Evolutionary conservation across 2,888 invertebrate species (phyloP), one percentile per base, ranked within the genome.

Genomic region (Drosophila colorata): DNA sequence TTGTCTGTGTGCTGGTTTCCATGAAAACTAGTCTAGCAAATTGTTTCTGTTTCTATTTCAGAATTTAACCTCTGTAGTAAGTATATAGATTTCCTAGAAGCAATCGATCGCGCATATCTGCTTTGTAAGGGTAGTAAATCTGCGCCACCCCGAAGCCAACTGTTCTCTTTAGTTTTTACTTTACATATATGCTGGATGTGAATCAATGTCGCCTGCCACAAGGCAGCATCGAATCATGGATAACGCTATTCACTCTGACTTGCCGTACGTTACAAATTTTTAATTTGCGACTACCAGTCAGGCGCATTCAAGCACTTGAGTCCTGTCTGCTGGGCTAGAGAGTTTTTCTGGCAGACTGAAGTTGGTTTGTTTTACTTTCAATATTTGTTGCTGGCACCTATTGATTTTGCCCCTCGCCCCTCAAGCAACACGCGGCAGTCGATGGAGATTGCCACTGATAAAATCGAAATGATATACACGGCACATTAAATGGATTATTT

Each of bases 401-500:
- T 74, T 63, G 74, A 69, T 77, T 73, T 57, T 53, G 49, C 13
- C 31, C 11, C 44, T 44, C 35, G 23, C 46, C 25, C 49, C 25
- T 16, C 1, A n/a, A 20, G 52, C 31, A 56, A 14, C 9, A 25
- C 31, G 43, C 37, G n/a, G 18, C 35, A 53, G 59, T 52, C 51
- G 13, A 16, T 37, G 31, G 16, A 43, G 87, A 87, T 83, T 74
- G 81, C 47, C 64, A 57, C 48, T 79, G 85, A 84, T 87, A 83
- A 79, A 74, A 78, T 81, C 75, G 77, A 70, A 78, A 81, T 87
- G 74, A 87, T 83, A 71, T 84, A 84, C 87, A 84, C 78, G 87
- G 78, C 81, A 87, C 85, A 84, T 84, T 84, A 87, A 84, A 78
- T 84, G 87, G 85, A 87, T 84, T 87, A 87, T 87, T 81, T 87